Percentiles rank a stretch among this genome's conserved stretches.
These are phyloP conservation scores for Luffia ferchaultella DNA, from an alignment of 2,888 invertebrate species.

Conservation along the genomic window DNA sequence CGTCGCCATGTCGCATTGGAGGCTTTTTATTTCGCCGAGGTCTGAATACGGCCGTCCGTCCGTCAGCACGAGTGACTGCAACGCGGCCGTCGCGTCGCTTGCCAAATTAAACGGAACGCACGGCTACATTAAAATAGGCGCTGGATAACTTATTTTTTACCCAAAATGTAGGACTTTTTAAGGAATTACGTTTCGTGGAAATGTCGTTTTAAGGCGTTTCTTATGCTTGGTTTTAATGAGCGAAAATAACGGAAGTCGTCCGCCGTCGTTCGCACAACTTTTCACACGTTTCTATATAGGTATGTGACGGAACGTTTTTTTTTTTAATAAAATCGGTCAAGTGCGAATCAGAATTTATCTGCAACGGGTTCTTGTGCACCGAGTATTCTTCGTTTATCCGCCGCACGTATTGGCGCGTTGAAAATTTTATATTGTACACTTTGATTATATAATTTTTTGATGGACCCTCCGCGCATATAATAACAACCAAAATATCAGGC, in stretches of 20 bases:
- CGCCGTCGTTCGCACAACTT: conserved; percentile 3
- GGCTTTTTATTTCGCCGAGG: conserved; percentile 1
- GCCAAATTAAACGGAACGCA: conserved; percentile 31
- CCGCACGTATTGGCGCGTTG: background rate
- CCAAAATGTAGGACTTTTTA: conserved; percentile 21
- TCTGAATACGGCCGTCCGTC: conserved; percentile 37
- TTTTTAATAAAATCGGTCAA: background rate
- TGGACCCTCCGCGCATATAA: too few species aligned
- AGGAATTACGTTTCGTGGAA: conserved; percentile 28
- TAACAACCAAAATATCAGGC: too few species aligned
- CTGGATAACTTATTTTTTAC: conserved; percentile 24
- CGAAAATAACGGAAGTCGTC: conserved; percentile 35
- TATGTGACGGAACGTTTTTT: background rate
- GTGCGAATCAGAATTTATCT: background rate
- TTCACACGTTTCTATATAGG: background rate
- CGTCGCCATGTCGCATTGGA: background rate
- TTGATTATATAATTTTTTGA: too few species aligned
- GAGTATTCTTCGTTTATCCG: background rate
- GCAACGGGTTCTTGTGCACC: background rate
- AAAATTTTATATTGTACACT: background rate
- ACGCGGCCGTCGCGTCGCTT: conserved; percentile 30
- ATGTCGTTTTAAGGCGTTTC: conserved; percentile 27
- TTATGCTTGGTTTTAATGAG: conserved; percentile 29
- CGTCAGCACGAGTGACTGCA: conserved; percentile 31
- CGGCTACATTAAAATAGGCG: conserved; percentile 16